Base-by-base conservation (phyloP, 2,113 vertebrate genomes). In the Sula dactylatra region DNA sequence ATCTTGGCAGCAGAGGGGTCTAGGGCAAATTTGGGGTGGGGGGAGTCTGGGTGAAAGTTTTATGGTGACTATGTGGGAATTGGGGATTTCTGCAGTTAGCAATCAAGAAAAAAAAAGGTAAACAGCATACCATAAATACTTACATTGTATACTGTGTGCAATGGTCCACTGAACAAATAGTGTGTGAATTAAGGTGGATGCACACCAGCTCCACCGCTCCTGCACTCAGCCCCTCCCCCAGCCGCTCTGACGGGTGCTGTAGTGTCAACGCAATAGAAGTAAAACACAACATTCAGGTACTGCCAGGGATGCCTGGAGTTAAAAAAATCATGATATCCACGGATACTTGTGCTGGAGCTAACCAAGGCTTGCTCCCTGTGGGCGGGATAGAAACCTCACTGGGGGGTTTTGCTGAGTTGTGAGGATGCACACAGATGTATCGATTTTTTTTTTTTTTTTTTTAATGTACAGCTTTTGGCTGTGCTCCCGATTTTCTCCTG, bases 351-450 rank as follows among this genome's bases (percentile, higher is more conserved):
- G 36, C 56, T 76, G 56, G 6, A 34, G 16, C 49, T 40, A 58
- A 65, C 19, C 32, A 29, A 55, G 40, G 25, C 29, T 69, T 71
- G 13, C 55, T 52, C 26, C 0, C 1, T 70, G 71, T 1, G 3
- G 21, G 3, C 11, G n/a, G 50, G 58, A n/a, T 47, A 22, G 34
- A 38, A 91, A 20, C 20, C 26, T 90, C 21, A 8, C 40, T 24
- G 44, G 9, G 62, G 74, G 32, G 8, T 76, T 94, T 89, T 95
- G 87, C 83, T 65, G 93, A 87, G 73, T 91, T 96, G 36, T 64
- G 38, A 84, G 80, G 47, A 59, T 72, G 17, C 26, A 47, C 87
- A 79, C 2, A 76, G 31, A 70, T 32, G 8, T 79, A 95, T 95
- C 3, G 29, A 50, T 88, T 90, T 85, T 64, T 10, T 61, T 13